Evolutionary conservation across 2,888 invertebrate species (phyloP).

Genomic region (Scaptodrosophila latifasciaeformis): DNA sequence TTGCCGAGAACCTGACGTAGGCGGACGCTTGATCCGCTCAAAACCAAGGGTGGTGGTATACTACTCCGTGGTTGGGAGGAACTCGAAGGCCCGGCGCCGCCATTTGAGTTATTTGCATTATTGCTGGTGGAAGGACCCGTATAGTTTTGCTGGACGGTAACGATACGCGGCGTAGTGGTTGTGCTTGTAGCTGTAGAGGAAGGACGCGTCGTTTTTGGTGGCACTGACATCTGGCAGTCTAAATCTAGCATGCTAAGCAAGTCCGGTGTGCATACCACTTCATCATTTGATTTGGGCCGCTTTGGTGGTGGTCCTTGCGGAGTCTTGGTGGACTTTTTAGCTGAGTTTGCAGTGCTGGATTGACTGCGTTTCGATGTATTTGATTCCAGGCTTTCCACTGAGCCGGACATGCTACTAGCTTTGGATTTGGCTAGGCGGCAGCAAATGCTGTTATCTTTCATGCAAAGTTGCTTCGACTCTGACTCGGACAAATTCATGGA

Average conservation of each 20-base stretch:
- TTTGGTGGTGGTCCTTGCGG: conserved; percentile 41
- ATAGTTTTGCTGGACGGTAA: conserved; percentile 55
- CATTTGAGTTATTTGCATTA: conserved; percentile 14
- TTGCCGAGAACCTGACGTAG: conserved; percentile 52
- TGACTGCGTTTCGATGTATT: conserved; percentile 60
- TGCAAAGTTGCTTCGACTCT: conserved; percentile 59
- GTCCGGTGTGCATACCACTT: conserved; percentile 81
- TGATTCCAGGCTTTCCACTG: conserved; percentile 69
- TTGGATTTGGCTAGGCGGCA: conserved; percentile 69
- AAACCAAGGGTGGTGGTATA: conserved; percentile 67
- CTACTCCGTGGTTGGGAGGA: conserved; percentile 28
- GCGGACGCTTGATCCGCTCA: conserved; percentile 66
- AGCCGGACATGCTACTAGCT: conserved; percentile 66
- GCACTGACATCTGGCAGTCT: conserved; percentile 71
- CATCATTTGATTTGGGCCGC: conserved; percentile 68
- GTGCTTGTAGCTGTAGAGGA: conserved; percentile 17
- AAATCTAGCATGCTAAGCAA: conserved; percentile 73
- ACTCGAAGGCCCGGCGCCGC: conserved; percentile 8
- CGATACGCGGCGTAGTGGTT: conserved; percentile 49
- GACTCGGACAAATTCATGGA: conserved; percentile 55
- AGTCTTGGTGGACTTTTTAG: conserved; percentile 41
- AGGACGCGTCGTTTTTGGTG: conserved; percentile 43
- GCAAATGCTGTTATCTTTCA: conserved; percentile 67
- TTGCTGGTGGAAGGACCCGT: conserved; percentile 27
- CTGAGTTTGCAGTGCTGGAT: conserved; percentile 34